These are phyloP conservation scores for Bubalus kerabau DNA, from an alignment of 2,113 vertebrate species.

Conservation along the genomic window DNA sequence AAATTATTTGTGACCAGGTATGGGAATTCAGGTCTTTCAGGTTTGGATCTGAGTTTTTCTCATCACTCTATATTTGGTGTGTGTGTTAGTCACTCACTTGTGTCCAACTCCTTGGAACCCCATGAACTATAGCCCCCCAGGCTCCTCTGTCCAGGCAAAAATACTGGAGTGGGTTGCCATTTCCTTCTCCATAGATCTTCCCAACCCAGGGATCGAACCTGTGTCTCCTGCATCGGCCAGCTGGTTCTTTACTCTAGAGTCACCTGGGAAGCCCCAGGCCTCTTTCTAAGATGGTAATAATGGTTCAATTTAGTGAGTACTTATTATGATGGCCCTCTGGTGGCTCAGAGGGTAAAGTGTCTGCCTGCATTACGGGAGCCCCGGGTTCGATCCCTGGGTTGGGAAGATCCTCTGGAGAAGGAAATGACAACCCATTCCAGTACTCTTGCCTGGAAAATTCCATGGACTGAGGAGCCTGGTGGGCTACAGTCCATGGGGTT, in stretches of 20 bases:
- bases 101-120: background rate
- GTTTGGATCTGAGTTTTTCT: background rate
- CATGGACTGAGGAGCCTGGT: no score
- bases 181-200: background rate
- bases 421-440: no score
- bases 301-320: background rate
- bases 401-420: no score
- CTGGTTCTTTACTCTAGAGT: background rate
- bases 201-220: background rate
- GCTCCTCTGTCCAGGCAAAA: background rate
- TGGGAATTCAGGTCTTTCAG: background rate
- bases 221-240: background rate
- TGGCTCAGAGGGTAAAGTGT: no score
- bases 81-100: background rate
- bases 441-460: no score
- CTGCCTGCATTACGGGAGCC: no score
- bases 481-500: no score
- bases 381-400: no score
- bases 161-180: background rate
- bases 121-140: background rate
- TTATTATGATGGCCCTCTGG: no score
- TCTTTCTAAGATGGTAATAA: background rate
- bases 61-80: background rate
- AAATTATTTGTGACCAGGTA: background rate
- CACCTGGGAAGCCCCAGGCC: background rate